Base-by-base conservation (phyloP, 2,888 invertebrate species). In the Tiliacea aurago region DNA sequence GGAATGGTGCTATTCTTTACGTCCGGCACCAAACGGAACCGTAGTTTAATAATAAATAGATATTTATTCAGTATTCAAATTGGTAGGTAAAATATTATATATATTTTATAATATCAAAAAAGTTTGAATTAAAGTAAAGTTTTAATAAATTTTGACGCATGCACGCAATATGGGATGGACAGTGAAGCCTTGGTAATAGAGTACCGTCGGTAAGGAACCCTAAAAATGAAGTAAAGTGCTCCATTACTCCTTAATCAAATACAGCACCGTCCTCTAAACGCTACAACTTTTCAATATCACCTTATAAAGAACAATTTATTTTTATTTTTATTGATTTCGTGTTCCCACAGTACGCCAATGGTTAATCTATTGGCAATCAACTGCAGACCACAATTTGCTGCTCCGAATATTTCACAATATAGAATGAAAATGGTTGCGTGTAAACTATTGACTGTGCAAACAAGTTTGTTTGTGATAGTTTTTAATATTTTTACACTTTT, bases 341-440 rank as follows among this genome's bases (percentile, higher is more conserved):
- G 33, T 63, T 55, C 18, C 55, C 45, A 67, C 66, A 66, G 51
- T 83, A 66, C 6, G 23, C 69, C 73, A 61, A 51, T 51, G 49
- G 51, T 74, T 80, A 80, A 83, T 74, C 64, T 62, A 74, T 80
- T 23, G 65, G 65, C 81, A 70, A 75, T 81, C 66, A 84, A 66
- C 58, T 63, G 58, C 80, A 83, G 74, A 62, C 80, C 51, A 78
- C 56, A 59, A 51, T 69, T 58, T 45, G 63, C n/a, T 56, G 69
- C 13, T 51, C 13, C 20, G 11, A 63, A 74, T 73, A 80, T 70
- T 80, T 69, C 20, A 41, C 43, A 68, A 64, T 23, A 20, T 23
- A 53, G 33, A 47, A 70, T 56, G 13, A 70, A 83, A 73, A 80
- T 70, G 23, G 45, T 47, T 80, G 62, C 43, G 74, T 56, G 66